Base-by-base conservation (phyloP, 2,113 vertebrate genomes). In the Electrona antarctica region DNA sequence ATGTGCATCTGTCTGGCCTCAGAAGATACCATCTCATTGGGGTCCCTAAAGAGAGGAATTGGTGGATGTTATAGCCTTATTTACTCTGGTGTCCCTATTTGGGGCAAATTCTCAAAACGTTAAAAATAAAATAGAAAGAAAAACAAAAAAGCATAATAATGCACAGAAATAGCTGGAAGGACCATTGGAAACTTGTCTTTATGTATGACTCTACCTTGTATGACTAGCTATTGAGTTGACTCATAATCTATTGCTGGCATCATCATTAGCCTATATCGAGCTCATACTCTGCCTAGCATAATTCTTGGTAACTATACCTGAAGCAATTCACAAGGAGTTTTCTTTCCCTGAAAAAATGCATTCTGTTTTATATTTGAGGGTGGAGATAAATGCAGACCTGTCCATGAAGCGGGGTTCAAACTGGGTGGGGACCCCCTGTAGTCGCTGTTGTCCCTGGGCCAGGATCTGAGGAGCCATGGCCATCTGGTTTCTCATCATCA, bases 401-500 rank as follows among this genome's bases (percentile, higher is more conserved):
- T 98, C 95, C 69, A 96, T 88, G 73, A 94, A 89, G 1, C 92
- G 93, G 54, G 94, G 93, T 74, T 98, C 96, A 11, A 96, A 96
- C 80, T 95, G 93, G 1, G 93, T 8, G 0, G 95, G 92, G 51
- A 96, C 88, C 0, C 92, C 86, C 62, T 96, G 95, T 54, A 95
- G 88, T 68, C 94, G 95, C 87, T 94, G 97, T 84, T 95, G 96
- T 1, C 90, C 90, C 59, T 95, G 76, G 7, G 92, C 67, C 73
- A 96, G 88, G 69, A 97, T 85, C 87, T 96, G 94, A 7, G 96
- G 94, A 57, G 96, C 95, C 82, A 95, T 91, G 60, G 96, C 91
- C 95, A 97, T 95, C 85, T 96, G 95, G 85, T 95, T 97, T 84
- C 96, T 94, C 95, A 96, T 95, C 11, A 95, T 88, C 86, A 95